phyloP scores from a whole-genome alignment of 2,113 vertebrate species.

The Dasyornis broadbenti region DNA sequence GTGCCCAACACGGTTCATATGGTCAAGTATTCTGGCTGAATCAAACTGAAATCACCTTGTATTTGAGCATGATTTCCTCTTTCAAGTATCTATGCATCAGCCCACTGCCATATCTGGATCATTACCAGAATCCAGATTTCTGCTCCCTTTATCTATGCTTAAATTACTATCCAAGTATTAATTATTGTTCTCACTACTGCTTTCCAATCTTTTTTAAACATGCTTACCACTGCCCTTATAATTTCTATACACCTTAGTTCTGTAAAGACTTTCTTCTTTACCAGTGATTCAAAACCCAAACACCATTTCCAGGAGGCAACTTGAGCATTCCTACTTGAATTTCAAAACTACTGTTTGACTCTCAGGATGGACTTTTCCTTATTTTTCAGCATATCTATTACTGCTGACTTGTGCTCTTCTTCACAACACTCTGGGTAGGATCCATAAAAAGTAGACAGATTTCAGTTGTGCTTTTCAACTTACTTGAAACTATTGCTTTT shows the following conservation, averaged over 20 bases:
- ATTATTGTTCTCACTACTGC: not conserved
- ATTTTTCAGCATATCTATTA: not conserved
- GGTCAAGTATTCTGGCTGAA: not conserved
- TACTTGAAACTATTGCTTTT: not conserved
- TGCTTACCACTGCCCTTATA: not conserved
- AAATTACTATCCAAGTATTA: not conserved
- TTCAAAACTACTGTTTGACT: not conserved
- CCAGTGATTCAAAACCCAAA: not conserved
- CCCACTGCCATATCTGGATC: not conserved
- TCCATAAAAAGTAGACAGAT: not conserved
- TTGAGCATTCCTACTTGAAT: not conserved
- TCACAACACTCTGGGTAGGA: not conserved
- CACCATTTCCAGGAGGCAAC: not conserved
- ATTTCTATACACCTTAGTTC: not conserved
- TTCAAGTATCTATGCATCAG: not conserved
- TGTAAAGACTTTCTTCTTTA: not conserved
- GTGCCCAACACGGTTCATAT: not conserved
- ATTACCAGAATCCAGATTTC: conserved; percentile 1
- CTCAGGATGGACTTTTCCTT: not conserved
- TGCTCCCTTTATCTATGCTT: not conserved
- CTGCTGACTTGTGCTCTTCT: not conserved
- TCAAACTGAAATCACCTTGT: not conserved
- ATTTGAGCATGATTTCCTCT: not conserved
- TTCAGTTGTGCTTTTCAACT: not conserved
- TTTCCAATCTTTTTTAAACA: not conserved